These are phyloP conservation scores for Saccostrea echinata DNA, from an alignment of 1,140 invertebrate species.

Conservation along the genomic window DNA sequence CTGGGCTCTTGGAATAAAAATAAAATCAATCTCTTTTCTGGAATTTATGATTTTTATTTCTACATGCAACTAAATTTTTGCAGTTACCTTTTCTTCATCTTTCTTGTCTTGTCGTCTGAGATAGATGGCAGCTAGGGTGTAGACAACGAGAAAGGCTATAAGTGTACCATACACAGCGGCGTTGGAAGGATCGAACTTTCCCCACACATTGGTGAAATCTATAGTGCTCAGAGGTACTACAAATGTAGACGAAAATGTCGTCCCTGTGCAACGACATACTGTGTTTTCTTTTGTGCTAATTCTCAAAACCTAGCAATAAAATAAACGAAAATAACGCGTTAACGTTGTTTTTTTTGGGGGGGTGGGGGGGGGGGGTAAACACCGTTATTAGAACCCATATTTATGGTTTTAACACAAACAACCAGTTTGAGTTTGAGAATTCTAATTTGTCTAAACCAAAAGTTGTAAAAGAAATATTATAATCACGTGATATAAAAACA, in stretches of 20 bases:
- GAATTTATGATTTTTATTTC: background rate
- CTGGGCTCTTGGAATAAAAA: background rate
- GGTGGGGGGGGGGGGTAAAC: no score
- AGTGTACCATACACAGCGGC: conserved; percentile 76
- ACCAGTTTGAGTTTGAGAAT: no score
- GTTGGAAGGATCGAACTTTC: conserved; percentile 69
- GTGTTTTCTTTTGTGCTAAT: conserved; percentile 55
- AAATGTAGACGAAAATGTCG: conserved; percentile 66
- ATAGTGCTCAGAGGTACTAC: conserved; percentile 81
- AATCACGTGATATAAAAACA: no score
- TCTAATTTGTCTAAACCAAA: no score
- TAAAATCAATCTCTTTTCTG: no score
- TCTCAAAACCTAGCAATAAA: conserved; percentile 42
- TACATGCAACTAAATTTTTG: background rate
- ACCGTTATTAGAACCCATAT: no score
- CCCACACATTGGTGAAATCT: conserved; percentile 82
- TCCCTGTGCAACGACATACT: conserved; percentile 43
- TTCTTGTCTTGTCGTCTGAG: conserved; percentile 77
- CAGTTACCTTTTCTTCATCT: conserved; percentile 41
- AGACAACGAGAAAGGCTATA: conserved; percentile 78
- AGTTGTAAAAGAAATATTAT: no score
- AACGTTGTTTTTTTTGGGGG: no score
- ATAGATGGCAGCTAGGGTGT: conserved; percentile 77
- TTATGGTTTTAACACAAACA: no score
- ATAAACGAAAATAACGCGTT: no score